Conservation (phyloP, 2,888 invertebrate genomes). For the Tubulanus polymorphus region DNA sequence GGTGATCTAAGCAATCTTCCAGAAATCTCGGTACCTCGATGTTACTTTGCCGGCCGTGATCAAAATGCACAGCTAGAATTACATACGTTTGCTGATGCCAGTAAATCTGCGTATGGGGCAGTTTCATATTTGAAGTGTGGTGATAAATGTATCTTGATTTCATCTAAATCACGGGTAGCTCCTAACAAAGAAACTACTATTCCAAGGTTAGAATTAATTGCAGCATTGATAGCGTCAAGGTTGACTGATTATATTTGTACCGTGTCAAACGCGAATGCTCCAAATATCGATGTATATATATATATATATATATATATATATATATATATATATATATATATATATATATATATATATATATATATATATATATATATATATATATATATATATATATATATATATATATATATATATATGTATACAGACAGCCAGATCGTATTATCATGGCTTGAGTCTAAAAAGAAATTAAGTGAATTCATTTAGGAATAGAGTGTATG, state of each 20-base stretch:
- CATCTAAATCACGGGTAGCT: no score
- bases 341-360: slow-evolving; percentile 11
- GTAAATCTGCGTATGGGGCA: slow-evolving; percentile 2
- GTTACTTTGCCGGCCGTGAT: neutral
- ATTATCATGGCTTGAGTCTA: neutral
- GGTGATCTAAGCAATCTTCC: neutral
- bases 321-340: slow-evolving; percentile 2
- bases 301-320: neutral
- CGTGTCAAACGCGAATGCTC: no score
- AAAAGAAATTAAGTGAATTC: no score
- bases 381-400: neutral
- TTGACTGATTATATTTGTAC: no score
- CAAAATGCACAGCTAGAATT: neutral
- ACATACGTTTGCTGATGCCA: slow-evolving; percentile 10
- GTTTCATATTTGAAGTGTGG: slow-evolving; percentile 8
- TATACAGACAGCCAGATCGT: neutral
- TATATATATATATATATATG: slow-evolving; percentile 2
- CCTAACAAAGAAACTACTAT: no score
- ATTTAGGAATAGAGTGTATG: neutral
- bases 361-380: slow-evolving; percentile 8
- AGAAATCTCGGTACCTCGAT: neutral
- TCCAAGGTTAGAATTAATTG: neutral
- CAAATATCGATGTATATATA: no score
- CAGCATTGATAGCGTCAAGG: neutral
- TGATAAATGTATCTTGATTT: no score